phyloP scores from a whole-genome alignment of 2,113 vertebrate species.

The Tachysurus vachellii region DNA sequence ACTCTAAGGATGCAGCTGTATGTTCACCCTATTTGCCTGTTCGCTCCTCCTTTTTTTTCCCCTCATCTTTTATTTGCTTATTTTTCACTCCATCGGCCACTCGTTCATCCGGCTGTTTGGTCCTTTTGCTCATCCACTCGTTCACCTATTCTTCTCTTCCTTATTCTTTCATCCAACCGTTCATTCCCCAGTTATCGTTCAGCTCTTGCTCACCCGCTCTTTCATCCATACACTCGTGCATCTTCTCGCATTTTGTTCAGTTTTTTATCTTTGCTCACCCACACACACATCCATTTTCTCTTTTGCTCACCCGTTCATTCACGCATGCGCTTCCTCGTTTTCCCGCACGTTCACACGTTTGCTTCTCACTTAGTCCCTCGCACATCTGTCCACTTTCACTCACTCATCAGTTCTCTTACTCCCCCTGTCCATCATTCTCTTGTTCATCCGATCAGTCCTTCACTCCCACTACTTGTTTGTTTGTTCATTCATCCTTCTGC shows the following conservation, averaged over 20 bases:
- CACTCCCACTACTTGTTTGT: background rate
- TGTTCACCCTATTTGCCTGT: constrained; percentile 62
- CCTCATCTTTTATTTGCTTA: background rate
- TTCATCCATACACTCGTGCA: background rate
- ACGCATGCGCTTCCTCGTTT: background rate
- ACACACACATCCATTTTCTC: background rate
- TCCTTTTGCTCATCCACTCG: background rate
- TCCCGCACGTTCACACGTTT: background rate
- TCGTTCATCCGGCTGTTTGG: background rate
- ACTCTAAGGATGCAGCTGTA: constrained; percentile 95
- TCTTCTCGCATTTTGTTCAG: no score
- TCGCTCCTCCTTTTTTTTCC: background rate
- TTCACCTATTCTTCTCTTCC: background rate
- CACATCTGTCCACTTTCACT: background rate
- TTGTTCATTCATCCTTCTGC: background rate
- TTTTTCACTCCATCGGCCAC: background rate
- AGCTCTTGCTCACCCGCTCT: background rate
- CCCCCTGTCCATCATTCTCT: background rate
- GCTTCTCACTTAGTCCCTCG: no score
- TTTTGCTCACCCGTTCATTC: background rate
- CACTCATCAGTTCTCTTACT: background rate
- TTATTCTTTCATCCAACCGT: accelerated
- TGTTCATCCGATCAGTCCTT: no score
- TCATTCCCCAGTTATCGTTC: background rate
- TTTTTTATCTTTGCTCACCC: background rate